phyloP scores from a whole-genome alignment of 1,140 invertebrate species.

The Neodiprion pinetum region DNA sequence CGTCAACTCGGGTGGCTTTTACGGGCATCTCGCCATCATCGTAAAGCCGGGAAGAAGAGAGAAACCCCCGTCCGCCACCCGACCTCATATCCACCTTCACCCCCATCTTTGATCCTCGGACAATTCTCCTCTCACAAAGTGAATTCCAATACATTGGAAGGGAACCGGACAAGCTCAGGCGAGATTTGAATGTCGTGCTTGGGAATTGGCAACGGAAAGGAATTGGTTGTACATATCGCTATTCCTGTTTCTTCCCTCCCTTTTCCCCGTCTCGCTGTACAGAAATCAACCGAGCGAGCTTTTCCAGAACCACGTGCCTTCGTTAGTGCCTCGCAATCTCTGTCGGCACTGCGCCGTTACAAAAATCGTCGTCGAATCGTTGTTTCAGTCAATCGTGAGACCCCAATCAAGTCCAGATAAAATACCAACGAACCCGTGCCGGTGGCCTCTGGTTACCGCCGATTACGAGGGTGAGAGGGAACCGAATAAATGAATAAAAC shows the following conservation, averaged over 20 bases:
- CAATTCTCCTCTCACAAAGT: constrained; percentile 15
- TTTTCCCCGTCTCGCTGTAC: constrained; percentile 14
- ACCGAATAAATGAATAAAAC: too few species aligned
- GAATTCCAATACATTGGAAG: constrained; percentile 47
- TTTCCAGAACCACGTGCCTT: neutral
- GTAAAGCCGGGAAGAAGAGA: constrained; percentile 30
- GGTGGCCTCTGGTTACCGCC: too few species aligned
- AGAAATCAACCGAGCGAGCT: neutral
- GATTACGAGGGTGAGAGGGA: too few species aligned
- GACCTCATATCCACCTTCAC: neutral
- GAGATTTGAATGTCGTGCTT: constrained; percentile 47
- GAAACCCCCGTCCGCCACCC: constrained; percentile 22
- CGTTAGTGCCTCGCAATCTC: neutral
- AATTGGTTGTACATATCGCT: constrained; percentile 35
- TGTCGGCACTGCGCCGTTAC: neutral
- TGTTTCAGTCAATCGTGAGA: neutral
- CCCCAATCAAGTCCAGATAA: too few species aligned
- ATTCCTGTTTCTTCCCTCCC: constrained; percentile 28
- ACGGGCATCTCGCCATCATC: constrained; percentile 43
- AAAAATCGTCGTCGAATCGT: neutral
- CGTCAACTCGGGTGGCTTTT: constrained; percentile 41
- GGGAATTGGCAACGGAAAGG: constrained; percentile 34
- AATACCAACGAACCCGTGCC: too few species aligned
- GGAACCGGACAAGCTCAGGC: constrained; percentile 34
- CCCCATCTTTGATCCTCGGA: neutral